Evolutionary conservation across 2,113 vertebrate species (phyloP), one percentile per base, ranked within the genome.

Genomic region (Seriola dumerili): DNA sequence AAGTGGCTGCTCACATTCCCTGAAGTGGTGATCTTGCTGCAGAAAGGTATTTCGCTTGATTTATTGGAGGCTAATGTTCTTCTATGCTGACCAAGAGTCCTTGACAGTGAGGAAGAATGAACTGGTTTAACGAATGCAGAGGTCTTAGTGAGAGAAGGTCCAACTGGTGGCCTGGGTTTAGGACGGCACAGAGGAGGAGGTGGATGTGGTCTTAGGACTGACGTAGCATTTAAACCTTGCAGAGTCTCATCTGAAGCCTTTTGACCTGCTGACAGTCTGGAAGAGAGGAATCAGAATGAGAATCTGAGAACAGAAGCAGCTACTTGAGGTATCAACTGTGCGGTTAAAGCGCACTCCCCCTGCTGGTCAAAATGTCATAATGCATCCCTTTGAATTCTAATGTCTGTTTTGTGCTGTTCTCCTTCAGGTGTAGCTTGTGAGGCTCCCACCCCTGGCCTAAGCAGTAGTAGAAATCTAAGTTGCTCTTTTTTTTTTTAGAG

Each of bases 151-250:
- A 38, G 79, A 48, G 54, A 10, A 57, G 65, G 52, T 11, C 79
- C 46, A 48, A 5, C 25, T 23, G 88, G 85, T 55, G 76, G 91
- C 29, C 42, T 87, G 29, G 88, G 81, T 63, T 46, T 81, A 36
- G 36, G 32, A 6, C 58, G 77, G 34, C 63, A 46, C 50, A 52
- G 69, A 54, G 75, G 29, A 50, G 68, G 29, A 36, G 34, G 80
- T 19, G 80, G 86, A 54, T 71, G 78, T 42, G 71, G 85, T 85
- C 46, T 76, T 13, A 52, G 36, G 13, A 29, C 3, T 34, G 85
- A 46, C 14, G 69, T 21, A 52, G 62, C 8, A 29, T 57, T 63
- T 59, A 70, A 64, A 0, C 4, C 4, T 58, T 0, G 68, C 8
- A 23, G 78, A 76, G 72, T 64, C n/a, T 88, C 75, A 55, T 71